Percentiles rank a stretch among this genome's conserved stretches.
Evolutionary conservation across 2,113 vertebrate species (phyloP).

Genomic region (Tricholaema leucomelas): DNA sequence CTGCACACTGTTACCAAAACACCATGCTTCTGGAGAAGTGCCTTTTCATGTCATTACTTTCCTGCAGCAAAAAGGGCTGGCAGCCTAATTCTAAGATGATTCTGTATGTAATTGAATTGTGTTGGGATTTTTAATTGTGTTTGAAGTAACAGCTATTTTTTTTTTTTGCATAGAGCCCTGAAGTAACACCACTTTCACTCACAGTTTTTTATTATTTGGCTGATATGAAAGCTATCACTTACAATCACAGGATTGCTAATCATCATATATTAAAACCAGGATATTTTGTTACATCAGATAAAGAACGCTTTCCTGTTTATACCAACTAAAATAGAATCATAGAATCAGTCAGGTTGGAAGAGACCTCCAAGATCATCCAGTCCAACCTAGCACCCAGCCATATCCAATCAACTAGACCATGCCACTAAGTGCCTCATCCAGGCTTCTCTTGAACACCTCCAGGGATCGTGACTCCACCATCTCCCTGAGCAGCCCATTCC

Average conservation of each 20-base stretch:
- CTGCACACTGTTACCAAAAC: neutral
- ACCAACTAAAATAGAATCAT: neutral
- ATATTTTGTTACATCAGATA: neutral
- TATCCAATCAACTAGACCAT: no score
- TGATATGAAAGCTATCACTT: neutral
- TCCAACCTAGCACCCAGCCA: no score
- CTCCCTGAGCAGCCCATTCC: no score
- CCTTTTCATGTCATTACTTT: neutral
- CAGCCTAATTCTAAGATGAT: neutral
- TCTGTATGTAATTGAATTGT: neutral
- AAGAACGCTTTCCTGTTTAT: neutral
- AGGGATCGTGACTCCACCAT: no score
- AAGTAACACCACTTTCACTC: neutral
- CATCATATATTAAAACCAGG: neutral
- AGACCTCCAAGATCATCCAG: no score
- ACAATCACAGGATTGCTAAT: slow-evolving; percentile 11
- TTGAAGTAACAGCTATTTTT: slow-evolving; percentile 17
- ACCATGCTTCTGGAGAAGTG: neutral
- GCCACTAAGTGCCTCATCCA: no score
- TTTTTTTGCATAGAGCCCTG: neutral
- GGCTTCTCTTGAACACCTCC: no score
- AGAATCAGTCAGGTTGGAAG: no score
- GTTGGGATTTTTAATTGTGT: neutral
- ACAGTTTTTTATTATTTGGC: neutral
- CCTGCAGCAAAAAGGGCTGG: neutral